Conservation (phyloP, 2,113 vertebrate genomes). For the Meriones unguiculatus region DNA sequence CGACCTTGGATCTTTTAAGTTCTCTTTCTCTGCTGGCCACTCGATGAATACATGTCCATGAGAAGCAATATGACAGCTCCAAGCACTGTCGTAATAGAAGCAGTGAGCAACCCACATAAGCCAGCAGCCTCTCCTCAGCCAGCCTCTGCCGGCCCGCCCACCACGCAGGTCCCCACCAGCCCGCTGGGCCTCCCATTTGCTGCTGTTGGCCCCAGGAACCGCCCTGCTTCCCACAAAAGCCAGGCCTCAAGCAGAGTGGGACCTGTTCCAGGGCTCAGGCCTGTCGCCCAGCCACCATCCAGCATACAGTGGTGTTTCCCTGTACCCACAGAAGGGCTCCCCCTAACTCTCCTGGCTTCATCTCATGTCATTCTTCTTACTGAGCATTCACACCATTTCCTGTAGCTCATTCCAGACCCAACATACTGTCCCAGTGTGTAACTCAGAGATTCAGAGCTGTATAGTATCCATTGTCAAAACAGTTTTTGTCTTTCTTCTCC, state of each 20-base stretch:
- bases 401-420: background rate
- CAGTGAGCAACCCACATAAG: background rate
- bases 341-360: background rate
- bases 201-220: background rate
- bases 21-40: conserved; percentile 15
- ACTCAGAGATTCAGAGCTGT: conserved; percentile 28
- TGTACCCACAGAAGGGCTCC: background rate
- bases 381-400: background rate
- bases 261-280: background rate
- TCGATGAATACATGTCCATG: conserved; percentile 12
- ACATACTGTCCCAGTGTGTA: background rate
- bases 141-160: background rate
- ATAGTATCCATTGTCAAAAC: background rate
- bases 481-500: background rate
- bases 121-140: background rate
- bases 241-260: background rate
- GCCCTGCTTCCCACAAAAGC: background rate
- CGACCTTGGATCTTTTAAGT: background rate
- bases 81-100: background rate
- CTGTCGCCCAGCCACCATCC: fast-evolving
- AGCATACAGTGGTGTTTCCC: background rate
- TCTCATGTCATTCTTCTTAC: background rate
- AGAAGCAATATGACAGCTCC: background rate
- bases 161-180: background rate
- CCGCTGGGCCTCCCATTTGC: background rate